Evolutionary conservation across 1,140 invertebrate genomes (phyloP), one percentile per base, ranked within the genome.

Genomic region (Whitmania pigra): DNA sequence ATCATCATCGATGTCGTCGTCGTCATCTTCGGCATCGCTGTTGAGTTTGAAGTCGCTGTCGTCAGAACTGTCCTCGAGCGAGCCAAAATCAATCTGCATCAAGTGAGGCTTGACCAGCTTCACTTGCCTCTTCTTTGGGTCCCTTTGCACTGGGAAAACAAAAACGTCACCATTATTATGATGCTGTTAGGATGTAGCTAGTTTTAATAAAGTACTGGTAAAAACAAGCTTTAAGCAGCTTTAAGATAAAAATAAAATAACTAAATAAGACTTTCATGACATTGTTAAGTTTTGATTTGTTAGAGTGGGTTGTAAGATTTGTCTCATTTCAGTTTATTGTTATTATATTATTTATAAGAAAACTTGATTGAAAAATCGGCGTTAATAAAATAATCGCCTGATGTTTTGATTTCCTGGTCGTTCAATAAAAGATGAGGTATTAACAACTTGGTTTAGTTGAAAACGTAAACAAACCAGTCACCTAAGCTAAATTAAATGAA

Each of bases 41-140:
- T 92, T 90, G 73, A 94, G 91, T 71, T 92, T 86, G 83, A 94
- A 96, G 83, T 97, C 93, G 76, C 91, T 94, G 80, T 97, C 93
- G 80, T 94, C 92, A 13, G 92, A 94, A 82, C 92, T 94, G 80
- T 94, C 92, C 53, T 88, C 91, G 71, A 90, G 83, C 83, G 93
- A 91, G 54, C 77, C 81, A 81, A 92, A 90, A 80, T 91, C 88
- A 31, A 91, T 80, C 31, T 92, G 84, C 53, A 89, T 88, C 73
- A 89, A 84, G 69, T 85, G 83, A 82, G 85, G 73, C 73, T 83
- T 79, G 0, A 84, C 84, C 13, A 85, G 84, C 78, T 93, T 93
- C 0, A 94, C 90, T 79, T 88, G 86, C 70, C 92, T 83, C 80
- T 93, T 93, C 53, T 89, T 89, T 0, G 89, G 89, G 81, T 90